Evolutionary conservation across 2,888 invertebrate genomes (phyloP).

Genomic region (Rhagophthalmus giganteus): DNA sequence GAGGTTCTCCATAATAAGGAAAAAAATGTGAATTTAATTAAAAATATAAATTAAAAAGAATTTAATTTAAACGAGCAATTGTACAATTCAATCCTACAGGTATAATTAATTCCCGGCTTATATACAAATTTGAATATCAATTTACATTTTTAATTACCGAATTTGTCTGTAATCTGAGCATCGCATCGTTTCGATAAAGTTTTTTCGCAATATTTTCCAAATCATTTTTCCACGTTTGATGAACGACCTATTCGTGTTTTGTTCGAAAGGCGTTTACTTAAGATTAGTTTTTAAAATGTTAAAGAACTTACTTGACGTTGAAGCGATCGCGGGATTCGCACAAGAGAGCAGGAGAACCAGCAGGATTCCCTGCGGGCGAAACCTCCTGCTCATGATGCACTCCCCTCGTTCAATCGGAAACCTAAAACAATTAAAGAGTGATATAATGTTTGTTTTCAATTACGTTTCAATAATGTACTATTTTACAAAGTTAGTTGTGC

Average conservation of each 20-base stretch:
- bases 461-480: too few species aligned
- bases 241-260: not conserved
- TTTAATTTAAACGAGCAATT: not conserved
- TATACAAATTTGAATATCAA: slow-evolving; percentile 19
- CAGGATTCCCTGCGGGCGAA: slow-evolving; percentile 39
- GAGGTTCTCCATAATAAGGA: too few species aligned
- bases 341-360: slow-evolving; percentile 43
- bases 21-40: too few species aligned
- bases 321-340: slow-evolving; percentile 22
- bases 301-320: slow-evolving; percentile 21
- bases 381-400: slow-evolving; percentile 43
- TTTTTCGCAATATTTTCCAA: slow-evolving; percentile 2
- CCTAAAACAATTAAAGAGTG: slow-evolving; percentile 25
- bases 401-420: slow-evolving; percentile 29
- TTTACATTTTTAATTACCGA: slow-evolving; percentile 21
- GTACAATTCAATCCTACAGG: not conserved
- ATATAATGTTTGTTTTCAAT: too few species aligned
- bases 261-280: not conserved
- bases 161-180: slow-evolving; percentile 14
- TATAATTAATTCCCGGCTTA: slow-evolving; percentile 12
- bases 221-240: not conserved
- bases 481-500: too few species aligned
- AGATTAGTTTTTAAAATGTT: not conserved
- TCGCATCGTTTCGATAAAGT: slow-evolving; percentile 1
- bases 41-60: too few species aligned